These are phyloP conservation scores for Pammene fasciana DNA, from an alignment of 2,888 invertebrate genomes.

Conservation along the genomic window DNA sequence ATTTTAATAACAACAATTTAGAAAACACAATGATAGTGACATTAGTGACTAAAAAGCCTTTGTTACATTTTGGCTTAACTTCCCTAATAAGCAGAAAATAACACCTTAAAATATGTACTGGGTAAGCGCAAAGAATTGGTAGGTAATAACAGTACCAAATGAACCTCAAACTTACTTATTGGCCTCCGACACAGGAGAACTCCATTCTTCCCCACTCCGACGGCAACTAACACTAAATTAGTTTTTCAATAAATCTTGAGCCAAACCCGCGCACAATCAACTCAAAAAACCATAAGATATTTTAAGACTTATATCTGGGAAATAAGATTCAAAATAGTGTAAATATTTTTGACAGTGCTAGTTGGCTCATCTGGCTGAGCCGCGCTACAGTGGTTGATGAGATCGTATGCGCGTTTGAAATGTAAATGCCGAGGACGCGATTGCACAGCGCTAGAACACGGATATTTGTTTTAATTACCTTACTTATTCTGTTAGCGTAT, in stretches of 20 bases:
- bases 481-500: slow-evolving; percentile 12
- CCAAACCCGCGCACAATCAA: background rate
- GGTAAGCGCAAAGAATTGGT: background rate
- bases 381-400: slow-evolving; percentile 22
- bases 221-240: slow-evolving; percentile 19
- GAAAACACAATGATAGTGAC: too few relatives aligned
- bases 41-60: too few relatives aligned
- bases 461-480: slow-evolving; percentile 13
- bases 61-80: too few relatives aligned
- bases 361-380: slow-evolving; percentile 32
- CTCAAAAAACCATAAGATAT: background rate
- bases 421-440: slow-evolving; percentile 53
- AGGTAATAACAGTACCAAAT: background rate
- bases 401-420: slow-evolving; percentile 52
- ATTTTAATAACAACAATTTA: too few relatives aligned
- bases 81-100: too few relatives aligned
- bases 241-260: slow-evolving; percentile 34
- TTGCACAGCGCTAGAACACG: slow-evolving; percentile 26
- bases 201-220: background rate
- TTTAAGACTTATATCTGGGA: background rate
- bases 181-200: slow-evolving; percentile 6
- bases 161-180: background rate
- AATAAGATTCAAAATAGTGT: slow-evolving; percentile 5
- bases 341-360: slow-evolving; percentile 3
- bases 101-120: too few relatives aligned